Evolutionary conservation across 2,888 invertebrate species (phyloP), one percentile per base, ranked within the genome.

Genomic region (Cheilosia variabilis): DNA sequence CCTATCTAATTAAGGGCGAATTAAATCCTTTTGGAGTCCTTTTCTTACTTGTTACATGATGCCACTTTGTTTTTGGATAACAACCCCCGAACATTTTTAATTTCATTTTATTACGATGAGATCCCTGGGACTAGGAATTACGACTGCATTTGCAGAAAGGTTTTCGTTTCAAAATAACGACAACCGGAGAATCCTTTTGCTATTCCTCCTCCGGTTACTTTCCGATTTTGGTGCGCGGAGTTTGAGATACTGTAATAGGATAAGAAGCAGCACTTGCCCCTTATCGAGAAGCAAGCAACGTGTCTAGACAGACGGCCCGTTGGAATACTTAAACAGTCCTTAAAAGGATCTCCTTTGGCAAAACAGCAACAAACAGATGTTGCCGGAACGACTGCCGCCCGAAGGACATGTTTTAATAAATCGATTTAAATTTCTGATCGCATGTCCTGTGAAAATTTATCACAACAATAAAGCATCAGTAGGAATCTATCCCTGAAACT

Each of bases 361-460:
- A 13, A 62, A 77, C 31, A 71, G 34, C 55, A 81, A 80, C 60
- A 75, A 79, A 53, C 86, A 86, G 72, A 77, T 86, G 86, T 50
- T 86, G 72, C 86, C 84, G 65, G 55, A 55, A 41, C 34, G 52
- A 27, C 6, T 41, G 7, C 17, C 34, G n/a, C 53, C 68, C n/a
- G 22, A 55, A 60, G 63, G 60, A 81, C 45, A 66, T 69, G 63
- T 84, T 90, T 90, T 90, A 90, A 91, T 91, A 90, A 91, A 90
- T 90, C 91, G 91, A 90, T 90, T 90, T 89, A 90, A 89, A 90
- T 90, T 90, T 90, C 89, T 89, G 90, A 90, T 90, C 90, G 90
- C 90, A 91, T 89, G 89, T 90, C 86, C 86, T 86, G 80, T 81
- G 86, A 62, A 81, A 81, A 81, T 86, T 81, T 86, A 86, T 86